A percentile compares a stretch with the other conserved stretches of the same genome.
phyloP scores from a whole-genome alignment of 2,797 vertebrate species.

The Cercopithecus diana region DNA sequence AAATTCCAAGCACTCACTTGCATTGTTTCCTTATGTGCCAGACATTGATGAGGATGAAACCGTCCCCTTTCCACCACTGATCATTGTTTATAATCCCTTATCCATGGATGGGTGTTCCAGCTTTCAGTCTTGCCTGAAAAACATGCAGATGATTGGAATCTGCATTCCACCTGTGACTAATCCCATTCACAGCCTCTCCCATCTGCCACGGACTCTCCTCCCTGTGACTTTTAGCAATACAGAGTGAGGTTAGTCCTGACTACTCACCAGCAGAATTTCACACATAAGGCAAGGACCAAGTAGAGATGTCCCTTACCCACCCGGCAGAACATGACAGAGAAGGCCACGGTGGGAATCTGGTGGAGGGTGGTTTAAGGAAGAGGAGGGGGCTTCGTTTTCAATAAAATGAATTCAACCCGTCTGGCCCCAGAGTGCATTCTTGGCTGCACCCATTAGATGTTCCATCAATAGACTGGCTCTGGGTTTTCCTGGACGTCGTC shows the following conservation, averaged over 20 bases:
- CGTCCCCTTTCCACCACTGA: background rate
- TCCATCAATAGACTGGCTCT: background rate
- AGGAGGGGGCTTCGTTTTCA: background rate
- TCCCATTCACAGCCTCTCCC: too few relatives aligned
- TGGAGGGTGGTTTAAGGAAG: background rate
- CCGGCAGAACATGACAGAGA: background rate
- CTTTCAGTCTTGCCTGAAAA: background rate
- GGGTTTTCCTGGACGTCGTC: background rate
- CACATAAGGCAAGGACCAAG: too few relatives aligned
- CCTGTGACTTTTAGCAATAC: too few relatives aligned
- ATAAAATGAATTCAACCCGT: background rate
- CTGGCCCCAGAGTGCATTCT: background rate
- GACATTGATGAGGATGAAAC: background rate
- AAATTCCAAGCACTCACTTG: rapidly evolving
- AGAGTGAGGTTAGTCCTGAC: background rate
- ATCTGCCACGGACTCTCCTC: rapidly evolving
- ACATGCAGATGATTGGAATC: background rate
- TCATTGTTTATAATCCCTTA: background rate
- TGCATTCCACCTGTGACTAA: background rate
- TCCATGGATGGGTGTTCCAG: background rate
- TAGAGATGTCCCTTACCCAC: background rate
- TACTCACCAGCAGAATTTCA: background rate
- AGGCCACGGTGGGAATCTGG: too few relatives aligned
- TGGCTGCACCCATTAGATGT: rapidly evolving
- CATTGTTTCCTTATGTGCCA: background rate